phyloP scores from a whole-genome alignment of 2,888 invertebrate genomes.

The Trachelus troglodyta region DNA sequence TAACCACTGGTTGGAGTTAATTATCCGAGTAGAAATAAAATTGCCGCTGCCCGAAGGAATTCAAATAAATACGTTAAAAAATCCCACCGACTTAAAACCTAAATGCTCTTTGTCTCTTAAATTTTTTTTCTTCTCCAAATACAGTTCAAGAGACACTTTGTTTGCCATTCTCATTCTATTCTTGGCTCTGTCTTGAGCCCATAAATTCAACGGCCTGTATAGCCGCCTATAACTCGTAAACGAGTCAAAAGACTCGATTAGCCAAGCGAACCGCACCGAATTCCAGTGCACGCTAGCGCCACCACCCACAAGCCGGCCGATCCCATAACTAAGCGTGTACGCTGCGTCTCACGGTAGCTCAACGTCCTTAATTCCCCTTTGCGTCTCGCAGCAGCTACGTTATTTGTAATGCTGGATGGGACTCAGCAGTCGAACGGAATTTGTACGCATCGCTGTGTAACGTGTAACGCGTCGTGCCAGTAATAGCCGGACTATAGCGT shows the following conservation, averaged over 20 bases:
- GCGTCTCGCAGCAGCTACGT: not conserved
- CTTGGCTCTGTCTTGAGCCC: not conserved
- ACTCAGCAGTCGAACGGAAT: slow-evolving; percentile 6
- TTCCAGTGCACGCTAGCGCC: not conserved
- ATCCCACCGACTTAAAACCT: not conserved
- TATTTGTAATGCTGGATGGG: not conserved
- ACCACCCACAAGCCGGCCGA: not conserved
- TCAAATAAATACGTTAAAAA: not conserved
- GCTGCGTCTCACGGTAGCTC: not conserved
- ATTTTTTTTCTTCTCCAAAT: not conserved
- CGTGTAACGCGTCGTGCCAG: not conserved
- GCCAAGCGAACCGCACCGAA: not conserved
- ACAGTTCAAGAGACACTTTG: not conserved
- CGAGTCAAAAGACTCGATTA: not conserved
- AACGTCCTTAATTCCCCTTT: not conserved
- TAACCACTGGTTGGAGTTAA: not conserved
- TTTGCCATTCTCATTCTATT: not conserved
- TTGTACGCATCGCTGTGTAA: slow-evolving; percentile 7
- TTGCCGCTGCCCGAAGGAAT: not conserved
- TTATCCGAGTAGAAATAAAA: not conserved
- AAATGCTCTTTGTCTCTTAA: slow-evolving; percentile 13
- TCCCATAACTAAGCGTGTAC: not conserved
- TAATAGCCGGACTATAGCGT: slow-evolving; percentile 11
- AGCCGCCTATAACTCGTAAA: not conserved
- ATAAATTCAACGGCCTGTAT: not conserved